Percentiles rank a stretch among this genome's conserved stretches.
Evolutionary conservation across 2,797 vertebrate species (phyloP).

Genomic region (Sebastolobus alascanus): DNA sequence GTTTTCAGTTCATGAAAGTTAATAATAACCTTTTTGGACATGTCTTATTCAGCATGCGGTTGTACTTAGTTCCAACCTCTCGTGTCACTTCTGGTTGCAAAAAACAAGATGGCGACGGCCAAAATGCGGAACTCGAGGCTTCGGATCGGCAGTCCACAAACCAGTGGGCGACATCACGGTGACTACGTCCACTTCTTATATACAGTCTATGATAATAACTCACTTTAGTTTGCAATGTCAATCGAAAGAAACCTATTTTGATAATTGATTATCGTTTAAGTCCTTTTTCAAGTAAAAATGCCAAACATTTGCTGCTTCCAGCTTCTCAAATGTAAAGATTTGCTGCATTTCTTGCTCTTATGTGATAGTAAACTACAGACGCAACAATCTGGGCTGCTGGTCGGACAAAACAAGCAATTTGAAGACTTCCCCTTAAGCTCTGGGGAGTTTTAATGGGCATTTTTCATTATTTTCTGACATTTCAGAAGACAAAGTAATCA

Average conservation of each 20-base stretch:
- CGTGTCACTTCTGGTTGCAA: too few relatives aligned
- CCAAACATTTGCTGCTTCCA: background rate
- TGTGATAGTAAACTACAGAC: background rate
- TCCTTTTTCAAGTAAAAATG: background rate
- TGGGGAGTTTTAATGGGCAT: background rate
- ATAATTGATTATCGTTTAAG: background rate
- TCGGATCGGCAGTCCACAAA: fast-evolving
- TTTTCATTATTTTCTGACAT: slow-evolving; percentile 13
- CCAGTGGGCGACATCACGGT: fast-evolving
- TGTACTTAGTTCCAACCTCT: too few relatives aligned
- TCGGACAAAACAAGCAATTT: background rate
- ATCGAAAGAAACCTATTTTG: background rate
- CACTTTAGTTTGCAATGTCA: background rate
- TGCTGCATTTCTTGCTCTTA: background rate
- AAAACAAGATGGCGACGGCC: too few relatives aligned
- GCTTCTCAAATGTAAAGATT: background rate
- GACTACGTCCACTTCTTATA: too few relatives aligned
- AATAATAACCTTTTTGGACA: fast-evolving
- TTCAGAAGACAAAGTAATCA: slow-evolving; percentile 12
- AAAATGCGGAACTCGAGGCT: too few relatives aligned
- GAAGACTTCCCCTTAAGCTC: background rate
- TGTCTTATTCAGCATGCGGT: fast-evolving
- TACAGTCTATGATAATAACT: background rate
- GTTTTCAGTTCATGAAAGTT: too few relatives aligned
- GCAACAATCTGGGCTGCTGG: background rate